Evolutionary conservation across 2,113 vertebrate genomes (phyloP).

Genomic region (Osmerus eperlanus): DNA sequence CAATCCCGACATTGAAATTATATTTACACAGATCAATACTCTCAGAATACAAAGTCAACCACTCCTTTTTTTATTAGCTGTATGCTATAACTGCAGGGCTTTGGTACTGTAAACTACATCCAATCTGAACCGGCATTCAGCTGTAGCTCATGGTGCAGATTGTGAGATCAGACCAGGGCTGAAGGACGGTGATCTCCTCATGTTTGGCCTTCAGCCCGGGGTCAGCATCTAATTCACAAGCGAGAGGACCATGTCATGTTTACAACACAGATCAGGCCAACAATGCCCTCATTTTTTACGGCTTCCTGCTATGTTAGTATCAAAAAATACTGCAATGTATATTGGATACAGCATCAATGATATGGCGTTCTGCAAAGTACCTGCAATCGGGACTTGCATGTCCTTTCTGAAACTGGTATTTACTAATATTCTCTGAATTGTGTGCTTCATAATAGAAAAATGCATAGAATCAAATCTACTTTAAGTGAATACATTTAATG

Average conservation of each 20-base stretch:
- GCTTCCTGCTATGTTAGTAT: constrained; percentile 25
- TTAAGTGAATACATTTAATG: neutral
- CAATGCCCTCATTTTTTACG: constrained; percentile 27
- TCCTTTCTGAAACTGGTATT: no score
- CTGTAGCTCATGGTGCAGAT: constrained; percentile 40
- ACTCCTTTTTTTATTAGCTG: neutral
- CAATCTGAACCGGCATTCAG: constrained; percentile 36
- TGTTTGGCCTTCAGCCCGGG: constrained; percentile 57
- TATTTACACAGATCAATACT: no score
- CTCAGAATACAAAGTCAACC: neutral
- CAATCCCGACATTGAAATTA: no score
- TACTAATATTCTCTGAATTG: neutral
- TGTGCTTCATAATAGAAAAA: neutral
- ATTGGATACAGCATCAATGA: constrained; percentile 3
- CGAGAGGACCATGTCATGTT: constrained; percentile 59
- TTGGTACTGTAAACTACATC: neutral
- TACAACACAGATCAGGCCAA: constrained; percentile 42
- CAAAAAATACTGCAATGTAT: constrained; percentile 25
- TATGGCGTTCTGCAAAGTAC: no score
- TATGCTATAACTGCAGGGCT: neutral
- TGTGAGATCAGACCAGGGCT: constrained; percentile 50
- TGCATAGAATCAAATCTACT: neutral
- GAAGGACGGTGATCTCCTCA: constrained; percentile 58
- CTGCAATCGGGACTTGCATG: no score
- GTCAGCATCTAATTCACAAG: constrained; percentile 58